Conservation (phyloP, 35 echinoderm and acorn worm species). For the Acanthaster planci region DNA sequence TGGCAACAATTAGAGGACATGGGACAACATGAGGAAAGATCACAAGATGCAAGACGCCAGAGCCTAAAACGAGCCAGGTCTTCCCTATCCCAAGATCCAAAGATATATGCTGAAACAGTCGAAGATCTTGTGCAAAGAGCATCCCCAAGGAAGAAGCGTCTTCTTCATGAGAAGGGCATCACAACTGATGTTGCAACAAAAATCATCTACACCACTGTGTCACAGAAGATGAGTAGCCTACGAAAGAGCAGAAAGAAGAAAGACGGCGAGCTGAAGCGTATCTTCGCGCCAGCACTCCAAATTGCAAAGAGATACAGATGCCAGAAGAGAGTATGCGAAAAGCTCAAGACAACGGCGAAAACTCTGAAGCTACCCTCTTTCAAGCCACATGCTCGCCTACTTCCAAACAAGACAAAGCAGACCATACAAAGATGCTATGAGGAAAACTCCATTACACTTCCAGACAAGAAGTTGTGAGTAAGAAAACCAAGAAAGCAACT, state of each 20-base stretch:
- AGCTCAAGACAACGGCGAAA: neutral
- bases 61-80: slow-evolving; percentile 21
- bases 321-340: neutral
- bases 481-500: neutral
- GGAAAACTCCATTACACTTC: neutral
- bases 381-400: neutral
- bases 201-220: slow-evolving; percentile 18
- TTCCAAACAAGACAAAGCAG: neutral
- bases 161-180: slow-evolving; percentile 23
- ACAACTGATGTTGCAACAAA: slow-evolving; percentile 28
- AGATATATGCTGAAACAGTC: slow-evolving; percentile 30
- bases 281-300: slow-evolving; percentile 15
- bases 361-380: neutral
- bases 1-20: neutral
- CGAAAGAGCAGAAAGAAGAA: slow-evolving; percentile 31
- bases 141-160: slow-evolving; percentile 1
- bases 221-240: neutral
- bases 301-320: neutral
- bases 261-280: slow-evolving; percentile 9
- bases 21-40: neutral
- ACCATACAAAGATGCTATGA: neutral
- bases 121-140: slow-evolving; percentile 23
- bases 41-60: slow-evolving; percentile 29
- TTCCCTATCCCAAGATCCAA: slow-evolving; percentile 21
- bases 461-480: neutral